Conservation (phyloP, 2,797 vertebrate genomes). For the Ficedula albicollis region DNA sequence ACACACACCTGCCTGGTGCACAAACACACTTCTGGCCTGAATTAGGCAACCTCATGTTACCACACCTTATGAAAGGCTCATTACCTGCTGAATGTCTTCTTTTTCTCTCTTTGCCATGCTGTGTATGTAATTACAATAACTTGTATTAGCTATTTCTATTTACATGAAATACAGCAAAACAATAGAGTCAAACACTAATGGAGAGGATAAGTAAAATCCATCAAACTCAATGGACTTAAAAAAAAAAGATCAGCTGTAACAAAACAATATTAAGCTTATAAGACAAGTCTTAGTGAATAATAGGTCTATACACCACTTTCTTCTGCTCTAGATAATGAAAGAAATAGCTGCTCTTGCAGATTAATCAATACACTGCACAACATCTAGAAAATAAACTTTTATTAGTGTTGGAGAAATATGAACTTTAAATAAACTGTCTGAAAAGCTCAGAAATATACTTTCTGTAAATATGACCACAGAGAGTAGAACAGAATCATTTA, state of each 20-base stretch:
- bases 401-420: not conserved
- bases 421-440: not conserved
- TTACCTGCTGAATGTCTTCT: not conserved
- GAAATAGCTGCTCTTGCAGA: not conserved
- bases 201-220: not conserved
- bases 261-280: not conserved
- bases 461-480: not conserved
- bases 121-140: not conserved
- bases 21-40: not conserved
- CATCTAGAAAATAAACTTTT: not conserved
- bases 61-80: not conserved
- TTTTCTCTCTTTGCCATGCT: not conserved
- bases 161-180: not conserved
- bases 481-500: not conserved
- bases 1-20: not conserved
- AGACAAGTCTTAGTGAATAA: not conserved
- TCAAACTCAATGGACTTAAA: not conserved
- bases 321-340: not conserved
- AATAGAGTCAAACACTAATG: not conserved
- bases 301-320: not conserved
- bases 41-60: not conserved
- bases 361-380: conserved; percentile 12
- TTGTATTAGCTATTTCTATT: not conserved
- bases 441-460: not conserved
- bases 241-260: not conserved